Evolutionary conservation across 1,140 invertebrate genomes (phyloP).

Genomic region (Drosophila kohkoa): DNA sequence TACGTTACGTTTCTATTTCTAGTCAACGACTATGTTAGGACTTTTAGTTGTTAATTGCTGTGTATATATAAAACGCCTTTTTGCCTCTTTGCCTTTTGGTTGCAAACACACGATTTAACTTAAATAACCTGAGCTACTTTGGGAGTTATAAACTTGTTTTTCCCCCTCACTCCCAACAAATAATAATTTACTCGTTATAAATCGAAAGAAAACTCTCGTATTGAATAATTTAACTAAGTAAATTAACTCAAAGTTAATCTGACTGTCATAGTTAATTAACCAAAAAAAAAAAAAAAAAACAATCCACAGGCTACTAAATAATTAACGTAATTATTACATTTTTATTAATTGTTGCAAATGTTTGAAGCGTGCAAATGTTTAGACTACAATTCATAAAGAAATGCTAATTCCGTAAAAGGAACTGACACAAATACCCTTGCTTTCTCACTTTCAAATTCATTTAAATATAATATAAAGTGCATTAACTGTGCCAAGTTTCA

Average conservation of each 20-base stretch:
- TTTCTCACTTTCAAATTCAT: too few relatives aligned
- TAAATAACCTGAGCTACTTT: slow-evolving; percentile 24
- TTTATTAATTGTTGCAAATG: slow-evolving; percentile 46
- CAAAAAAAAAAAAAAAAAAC: not conserved
- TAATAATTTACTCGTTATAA: not conserved
- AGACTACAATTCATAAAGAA: slow-evolving; percentile 34
- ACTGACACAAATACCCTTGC: slow-evolving; percentile 10
- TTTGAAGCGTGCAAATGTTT: slow-evolving; percentile 50
- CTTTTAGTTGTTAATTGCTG: slow-evolving; percentile 7
- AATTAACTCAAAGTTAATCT: slow-evolving; percentile 55
- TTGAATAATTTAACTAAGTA: slow-evolving; percentile 30
- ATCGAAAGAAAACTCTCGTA: not conserved
- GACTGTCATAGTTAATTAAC: slow-evolving; percentile 55
- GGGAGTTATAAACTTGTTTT: slow-evolving; percentile 5
- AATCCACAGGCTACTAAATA: not conserved
- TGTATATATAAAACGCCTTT: slow-evolving; percentile 23
- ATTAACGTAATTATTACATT: slow-evolving; percentile 15
- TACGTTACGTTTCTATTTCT: not conserved
- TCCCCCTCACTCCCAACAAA: not conserved
- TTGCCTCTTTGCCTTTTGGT: not conserved
- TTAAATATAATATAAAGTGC: too few relatives aligned
- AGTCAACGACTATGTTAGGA: not conserved
- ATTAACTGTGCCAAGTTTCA: too few relatives aligned
- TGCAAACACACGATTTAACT: slow-evolving; percentile 9
- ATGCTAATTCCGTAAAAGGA: not conserved